Evolutionary conservation across 1,140 invertebrate genomes (phyloP).

Genomic region (Drosophila neocordata): DNA sequence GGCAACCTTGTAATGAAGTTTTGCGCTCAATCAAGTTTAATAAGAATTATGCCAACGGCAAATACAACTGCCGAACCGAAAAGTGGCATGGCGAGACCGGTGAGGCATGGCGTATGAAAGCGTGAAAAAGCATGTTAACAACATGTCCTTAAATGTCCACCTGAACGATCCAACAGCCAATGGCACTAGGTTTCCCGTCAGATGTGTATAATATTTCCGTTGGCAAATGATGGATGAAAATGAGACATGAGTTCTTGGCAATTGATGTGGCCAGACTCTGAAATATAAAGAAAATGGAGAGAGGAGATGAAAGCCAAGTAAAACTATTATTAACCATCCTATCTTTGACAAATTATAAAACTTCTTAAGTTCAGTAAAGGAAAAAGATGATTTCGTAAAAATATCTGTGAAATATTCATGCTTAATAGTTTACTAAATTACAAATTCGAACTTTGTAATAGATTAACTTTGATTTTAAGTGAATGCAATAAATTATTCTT

Average conservation of each 20-base stretch:
- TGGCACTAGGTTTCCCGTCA: not conserved
- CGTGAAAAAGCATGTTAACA: constrained; percentile 72
- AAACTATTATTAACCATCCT: not conserved
- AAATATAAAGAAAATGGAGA: not conserved
- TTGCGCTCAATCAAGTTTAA: constrained; percentile 80
- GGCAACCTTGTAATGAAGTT: constrained; percentile 67
- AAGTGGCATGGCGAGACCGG: not conserved
- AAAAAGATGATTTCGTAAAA: too few relatives aligned
- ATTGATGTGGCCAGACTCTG: not conserved
- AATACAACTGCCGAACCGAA: constrained; percentile 34
- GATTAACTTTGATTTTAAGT: too few relatives aligned
- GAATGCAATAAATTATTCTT: too few relatives aligned
- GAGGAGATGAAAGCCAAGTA: not conserved
- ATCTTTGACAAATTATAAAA: too few relatives aligned
- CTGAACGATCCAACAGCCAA: constrained; percentile 1
- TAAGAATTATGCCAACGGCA: constrained; percentile 66
- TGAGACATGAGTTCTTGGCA: not conserved
- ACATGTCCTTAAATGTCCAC: constrained; percentile 54
- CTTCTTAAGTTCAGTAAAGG: too few relatives aligned
- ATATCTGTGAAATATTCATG: too few relatives aligned
- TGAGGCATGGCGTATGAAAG: constrained; percentile 12
- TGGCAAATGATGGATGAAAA: constrained; percentile 44
- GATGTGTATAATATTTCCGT: constrained; percentile 29
- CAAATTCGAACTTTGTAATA: too few relatives aligned
- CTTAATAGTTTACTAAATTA: too few relatives aligned